Evolutionary conservation across 2,888 invertebrate genomes (phyloP), one percentile per base, ranked within the genome.

Genomic region (Oligia strigilis): DNA sequence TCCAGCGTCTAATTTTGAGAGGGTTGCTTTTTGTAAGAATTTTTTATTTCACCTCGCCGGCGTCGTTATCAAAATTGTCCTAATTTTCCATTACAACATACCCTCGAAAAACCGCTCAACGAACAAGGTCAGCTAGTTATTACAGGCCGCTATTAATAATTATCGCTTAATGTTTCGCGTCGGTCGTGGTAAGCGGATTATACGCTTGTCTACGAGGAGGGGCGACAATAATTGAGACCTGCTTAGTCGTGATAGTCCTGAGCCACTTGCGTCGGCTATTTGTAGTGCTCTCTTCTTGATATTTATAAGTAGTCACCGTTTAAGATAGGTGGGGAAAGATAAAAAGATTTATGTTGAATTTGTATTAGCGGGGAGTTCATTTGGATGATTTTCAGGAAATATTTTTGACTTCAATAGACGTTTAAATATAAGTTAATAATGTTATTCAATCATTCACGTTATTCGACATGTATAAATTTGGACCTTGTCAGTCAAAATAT

Each of bases 151-250:
- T 89, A 92, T 85, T 90, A 90, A 90, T 91, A 90, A 90, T 91
- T 92, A 91, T 91, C 87, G 87, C 88, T 89, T 84, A 88, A 89
- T 90, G 91, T 92, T 89, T 89, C 84, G 81, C 83, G 78, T 82
- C 90, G 85, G 90, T 77, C 84, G 78, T 75, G 74, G 81, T 92
- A 92, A 92, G 89, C 90, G 91, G 93, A 92, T 92, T 92, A 92
- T 80, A 83, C 85, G 88, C 88, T 86, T 90, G 90, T 89, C 88
- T 88, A 74, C 78, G 74, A 88, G 64, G 46, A 74, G 82, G 90
- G 92, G 89, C 87, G 89, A 88, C 91, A 86, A 90, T 90, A 81
- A 87, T 87, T 89, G 89, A 85, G 90, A 85, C 81, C 89, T 89
- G 89, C 85, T 87, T 84, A 88, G 72, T 77, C 58, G 49, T 77